Base-by-base conservation (phyloP, 2,113 vertebrate genomes). In the Pao palembangensis region DNA sequence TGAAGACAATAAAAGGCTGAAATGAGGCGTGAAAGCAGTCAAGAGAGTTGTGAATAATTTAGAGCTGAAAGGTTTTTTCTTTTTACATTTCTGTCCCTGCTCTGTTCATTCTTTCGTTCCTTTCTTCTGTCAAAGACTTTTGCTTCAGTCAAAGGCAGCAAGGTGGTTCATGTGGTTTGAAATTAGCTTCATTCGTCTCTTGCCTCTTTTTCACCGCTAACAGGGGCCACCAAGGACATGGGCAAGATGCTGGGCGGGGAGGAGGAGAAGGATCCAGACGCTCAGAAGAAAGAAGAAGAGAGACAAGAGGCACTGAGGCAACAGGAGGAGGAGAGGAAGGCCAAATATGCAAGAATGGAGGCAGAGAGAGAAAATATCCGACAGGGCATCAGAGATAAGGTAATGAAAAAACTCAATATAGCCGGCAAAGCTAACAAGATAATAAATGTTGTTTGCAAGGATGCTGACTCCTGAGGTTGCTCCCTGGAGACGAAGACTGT, bases 301-400 rank as follows among this genome's bases (percentile, higher is more conserved):
- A 80, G 93, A 2, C 94, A 94, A 87, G 95, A 97, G 77, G 95
- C 95, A 0, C 89, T 97, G 62, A 85, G 94, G 58, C 95, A 97
- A 73, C 90, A 93, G 51, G 95, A 97, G 70, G 95, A 95, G 61
- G 95, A 97, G 73, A 93, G 95, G 72, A 95, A 96, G 88, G 93
- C 93, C 64, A 97, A 96, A 82, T 95, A 94, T 20, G 91, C 94
- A 73, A 94, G 87, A 80, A 96, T 96, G 94, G 95, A 97, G 68
- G 92, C 94, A 0, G 95, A 96, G 86, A 92, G 95, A 55, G 95
- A 97, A 91, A 87, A 84, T 53, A 73, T 97, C 91, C 90, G 95
- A 50, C 95, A 96, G 91, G 94, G 94, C 28, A 96, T 97, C 81
- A 90, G 95, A 2, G 95, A 97, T 72, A 98, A 98, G 94, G 95